Conservation (phyloP, 2,113 vertebrate genomes). For the rabbit (Oryctolagus cuniculus) region mOryCun1.1 NC_091434.1:66581001-66581500, state of each 20-base stretch:
- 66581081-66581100: background rate
- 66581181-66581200: constrained; percentile 83
- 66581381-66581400: background rate
- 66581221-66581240: constrained; percentile 77
- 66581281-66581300: constrained; percentile 97
- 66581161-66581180: constrained; percentile 89
- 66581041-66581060: background rate
- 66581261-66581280: constrained; percentile 94
- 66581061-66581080: background rate
- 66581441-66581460: background rate
- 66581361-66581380: background rate
- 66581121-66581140: background rate
- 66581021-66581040: constrained; percentile 27
- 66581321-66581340: constrained; percentile 89
- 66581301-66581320: constrained; percentile 92
- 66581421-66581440: constrained; percentile 23
- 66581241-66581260: constrained; percentile 85
- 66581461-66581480: background rate
- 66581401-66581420: background rate
- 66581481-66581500: background rate
- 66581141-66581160: constrained; percentile 88
- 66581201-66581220: constrained; percentile 80
- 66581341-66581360: background rate
- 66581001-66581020: too few species aligned
- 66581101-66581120: background rate